Evolutionary conservation across 92 coral and sea anemone genomes (phyloP).

Genomic region (Pocillopora grandis): DNA sequence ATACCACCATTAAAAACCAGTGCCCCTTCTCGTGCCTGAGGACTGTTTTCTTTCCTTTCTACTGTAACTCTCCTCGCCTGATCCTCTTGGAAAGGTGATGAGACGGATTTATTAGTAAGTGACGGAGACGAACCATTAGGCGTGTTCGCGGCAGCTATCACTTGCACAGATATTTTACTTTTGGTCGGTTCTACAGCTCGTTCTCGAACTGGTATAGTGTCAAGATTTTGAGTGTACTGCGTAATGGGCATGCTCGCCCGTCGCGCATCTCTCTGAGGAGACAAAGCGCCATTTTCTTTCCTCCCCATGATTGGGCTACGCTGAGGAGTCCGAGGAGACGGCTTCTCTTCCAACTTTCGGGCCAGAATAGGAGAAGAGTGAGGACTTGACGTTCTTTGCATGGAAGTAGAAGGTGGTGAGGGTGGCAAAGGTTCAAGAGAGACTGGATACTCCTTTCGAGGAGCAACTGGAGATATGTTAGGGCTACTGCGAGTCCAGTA

Average conservation of each 20-base stretch:
- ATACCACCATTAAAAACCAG: conserved; percentile 13
- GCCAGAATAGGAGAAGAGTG: conserved; percentile 40
- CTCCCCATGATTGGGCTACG: conserved; percentile 31
- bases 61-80: conserved; percentile 9
- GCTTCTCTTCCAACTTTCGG: conserved; percentile 32
- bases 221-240: conserved; percentile 7
- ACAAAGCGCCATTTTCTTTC: conserved; percentile 5
- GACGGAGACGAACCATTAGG: not conserved
- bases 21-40: not conserved
- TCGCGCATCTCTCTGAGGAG: not conserved
- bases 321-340: conserved; percentile 34
- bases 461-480: conserved; percentile 38
- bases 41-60: not conserved
- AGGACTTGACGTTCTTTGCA: conserved; percentile 39
- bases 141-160: conserved; percentile 1
- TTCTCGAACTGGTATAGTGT: conserved; percentile 34
- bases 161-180: conserved; percentile 16
- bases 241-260: not conserved
- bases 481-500: conserved; percentile 71
- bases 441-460: conserved; percentile 30
- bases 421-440: conserved; percentile 14
- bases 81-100: conserved; percentile 8
- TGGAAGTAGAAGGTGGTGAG: conserved; percentile 44
- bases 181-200: conserved; percentile 20
- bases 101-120: not conserved